Conservation (phyloP, 1,140 invertebrate genomes). For the Laupala kohalensis region DNA sequence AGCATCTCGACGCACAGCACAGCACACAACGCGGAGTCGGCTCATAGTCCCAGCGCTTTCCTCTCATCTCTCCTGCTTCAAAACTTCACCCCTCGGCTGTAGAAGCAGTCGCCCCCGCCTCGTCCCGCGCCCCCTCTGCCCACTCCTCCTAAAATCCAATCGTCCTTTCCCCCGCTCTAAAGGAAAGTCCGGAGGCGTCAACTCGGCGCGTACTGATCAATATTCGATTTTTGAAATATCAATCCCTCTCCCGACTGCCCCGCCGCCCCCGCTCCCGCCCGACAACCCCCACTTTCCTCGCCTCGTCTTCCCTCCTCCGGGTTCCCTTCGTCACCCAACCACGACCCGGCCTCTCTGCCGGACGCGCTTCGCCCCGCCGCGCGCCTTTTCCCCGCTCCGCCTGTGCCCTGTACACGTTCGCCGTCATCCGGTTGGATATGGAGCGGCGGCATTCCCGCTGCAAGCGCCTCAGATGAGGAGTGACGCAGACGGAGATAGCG, state of each 20-base stretch:
- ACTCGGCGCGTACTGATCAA: slow-evolving; percentile 11
- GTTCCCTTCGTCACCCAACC: no score
- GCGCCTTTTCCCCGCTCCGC: neutral
- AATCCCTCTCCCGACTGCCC: no score
- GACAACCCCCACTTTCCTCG: no score
- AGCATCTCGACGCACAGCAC: no score
- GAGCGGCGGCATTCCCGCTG: slow-evolving; percentile 2
- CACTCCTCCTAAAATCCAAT: slow-evolving; percentile 13
- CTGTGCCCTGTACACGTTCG: neutral
- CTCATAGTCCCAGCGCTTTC: neutral
- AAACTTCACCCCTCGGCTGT: no score
- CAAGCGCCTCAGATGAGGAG: neutral
- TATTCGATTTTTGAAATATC: slow-evolving; percentile 15
- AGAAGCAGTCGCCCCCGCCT: no score
- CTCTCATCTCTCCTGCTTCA: neutral
- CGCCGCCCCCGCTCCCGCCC: no score
- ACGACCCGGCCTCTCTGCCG: no score
- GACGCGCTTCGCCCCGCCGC: no score
- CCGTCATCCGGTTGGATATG: slow-evolving; percentile 6
- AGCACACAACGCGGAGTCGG: no score
- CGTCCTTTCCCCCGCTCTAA: slow-evolving; percentile 6
- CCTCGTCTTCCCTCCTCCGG: no score
- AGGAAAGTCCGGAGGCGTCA: slow-evolving; percentile 12
- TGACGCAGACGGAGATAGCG: no score
- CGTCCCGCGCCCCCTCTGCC: neutral